phyloP scores from a whole-genome alignment of 2,113 vertebrate species.

The Callaeas wilsoni region DNA sequence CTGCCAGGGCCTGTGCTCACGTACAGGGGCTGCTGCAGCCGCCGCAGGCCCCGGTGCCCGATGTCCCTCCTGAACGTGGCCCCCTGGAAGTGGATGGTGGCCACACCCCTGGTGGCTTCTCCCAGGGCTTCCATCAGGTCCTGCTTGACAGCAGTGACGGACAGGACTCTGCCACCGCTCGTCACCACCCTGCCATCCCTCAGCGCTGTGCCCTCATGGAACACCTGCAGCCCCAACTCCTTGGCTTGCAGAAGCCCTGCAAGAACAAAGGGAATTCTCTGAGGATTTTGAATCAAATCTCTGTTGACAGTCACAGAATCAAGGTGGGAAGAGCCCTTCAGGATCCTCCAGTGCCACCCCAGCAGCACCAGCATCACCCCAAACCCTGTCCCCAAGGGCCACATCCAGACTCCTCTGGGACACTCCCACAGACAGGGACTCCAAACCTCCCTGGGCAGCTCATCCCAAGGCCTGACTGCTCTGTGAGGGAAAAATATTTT shows the following conservation, averaged over 20 bases:
- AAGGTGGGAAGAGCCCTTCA: background rate
- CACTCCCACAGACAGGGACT: too few species aligned
- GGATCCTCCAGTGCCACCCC: too few species aligned
- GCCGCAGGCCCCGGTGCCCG: slow-evolving; percentile 73
- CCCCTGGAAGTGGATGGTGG: slow-evolving; percentile 72
- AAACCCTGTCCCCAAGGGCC: too few species aligned
- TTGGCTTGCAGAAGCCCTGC: slow-evolving; percentile 75
- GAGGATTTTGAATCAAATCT: background rate
- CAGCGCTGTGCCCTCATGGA: slow-evolving; percentile 80
- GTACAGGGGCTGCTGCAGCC: slow-evolving; percentile 77
- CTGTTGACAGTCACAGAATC: background rate
- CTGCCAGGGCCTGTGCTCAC: slow-evolving; percentile 55
- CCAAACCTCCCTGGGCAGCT: too few species aligned
- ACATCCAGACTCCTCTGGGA: too few species aligned
- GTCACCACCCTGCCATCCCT: slow-evolving; percentile 76
- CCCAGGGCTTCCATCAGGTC: slow-evolving; percentile 76
- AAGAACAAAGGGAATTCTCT: background rate
- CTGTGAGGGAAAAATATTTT: too few species aligned
- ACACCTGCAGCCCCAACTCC: slow-evolving; percentile 79
- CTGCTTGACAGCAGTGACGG: slow-evolving; percentile 74
- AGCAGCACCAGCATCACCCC: too few species aligned
- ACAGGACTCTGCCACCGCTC: slow-evolving; percentile 82
- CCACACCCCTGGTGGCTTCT: slow-evolving; percentile 77
- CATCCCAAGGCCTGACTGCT: too few species aligned
- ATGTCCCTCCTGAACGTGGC: slow-evolving; percentile 82